Evolutionary conservation across 2,113 vertebrate species (phyloP).

Genomic region (Calidris pugnax): DNA sequence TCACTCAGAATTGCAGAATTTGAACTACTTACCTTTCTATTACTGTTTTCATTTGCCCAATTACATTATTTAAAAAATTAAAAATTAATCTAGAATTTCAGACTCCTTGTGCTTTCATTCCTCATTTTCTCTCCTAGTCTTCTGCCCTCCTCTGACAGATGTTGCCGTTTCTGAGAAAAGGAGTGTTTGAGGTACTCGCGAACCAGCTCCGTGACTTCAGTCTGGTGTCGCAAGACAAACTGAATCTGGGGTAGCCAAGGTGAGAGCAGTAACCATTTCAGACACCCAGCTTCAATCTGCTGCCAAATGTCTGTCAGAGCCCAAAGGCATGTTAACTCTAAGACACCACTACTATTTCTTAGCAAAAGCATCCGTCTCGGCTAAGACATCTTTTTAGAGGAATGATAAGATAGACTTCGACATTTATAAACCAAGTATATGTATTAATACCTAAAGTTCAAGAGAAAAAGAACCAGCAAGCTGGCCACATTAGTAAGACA

Average conservation of each 20-base stretch:
- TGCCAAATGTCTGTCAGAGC: slow-evolving; percentile 36
- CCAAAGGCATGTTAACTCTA: slow-evolving; percentile 14
- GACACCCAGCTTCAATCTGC: not conserved
- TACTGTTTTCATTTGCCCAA: fast-evolving
- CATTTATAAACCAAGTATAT: not conserved
- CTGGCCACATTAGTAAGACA: not conserved
- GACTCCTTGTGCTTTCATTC: not conserved
- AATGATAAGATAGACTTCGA: not conserved
- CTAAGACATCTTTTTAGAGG: not conserved
- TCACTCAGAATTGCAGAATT: not conserved
- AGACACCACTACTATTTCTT: not conserved
- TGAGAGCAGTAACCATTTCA: slow-evolving; percentile 9
- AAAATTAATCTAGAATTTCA: not conserved
- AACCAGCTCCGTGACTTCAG: not conserved
- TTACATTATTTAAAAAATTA: not conserved
- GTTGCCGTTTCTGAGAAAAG: not conserved
- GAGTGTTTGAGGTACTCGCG: not conserved
- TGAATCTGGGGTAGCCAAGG: not conserved
- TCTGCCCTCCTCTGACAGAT: not conserved
- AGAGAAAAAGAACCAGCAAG: not conserved
- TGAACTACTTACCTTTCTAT: not conserved
- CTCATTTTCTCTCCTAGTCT: not conserved
- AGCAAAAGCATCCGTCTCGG: slow-evolving; percentile 12
- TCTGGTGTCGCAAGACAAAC: not conserved
- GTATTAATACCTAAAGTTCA: not conserved